A percentile compares a stretch with the other conserved stretches of the same genome.
These are phyloP conservation scores for Petaurus breviceps DNA, from an alignment of 2,113 vertebrate species.

Conservation along the genomic window DNA sequence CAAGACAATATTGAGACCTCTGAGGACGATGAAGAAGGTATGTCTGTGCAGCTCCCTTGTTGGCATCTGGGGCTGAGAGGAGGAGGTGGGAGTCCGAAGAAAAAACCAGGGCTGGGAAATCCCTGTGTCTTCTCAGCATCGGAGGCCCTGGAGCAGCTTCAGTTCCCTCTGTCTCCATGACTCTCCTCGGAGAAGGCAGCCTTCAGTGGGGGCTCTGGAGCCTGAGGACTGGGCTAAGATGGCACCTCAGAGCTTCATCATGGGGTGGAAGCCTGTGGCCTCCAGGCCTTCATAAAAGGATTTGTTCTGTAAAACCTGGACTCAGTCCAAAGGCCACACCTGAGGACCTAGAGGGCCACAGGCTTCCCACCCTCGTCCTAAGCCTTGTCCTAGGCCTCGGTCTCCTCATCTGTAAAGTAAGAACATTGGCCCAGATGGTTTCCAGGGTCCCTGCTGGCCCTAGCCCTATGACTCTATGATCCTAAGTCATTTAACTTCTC, in stretches of 20 bases:
- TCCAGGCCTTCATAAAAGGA: no score
- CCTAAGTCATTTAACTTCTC: background rate
- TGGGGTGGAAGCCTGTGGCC: no score
- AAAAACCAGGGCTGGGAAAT: background rate
- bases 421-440: background rate
- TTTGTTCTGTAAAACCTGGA: no score
- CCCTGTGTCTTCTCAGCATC: no score
- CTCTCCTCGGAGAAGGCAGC: background rate
- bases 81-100: background rate
- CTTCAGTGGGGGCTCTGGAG: no score
- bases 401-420: background rate
- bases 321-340: no score
- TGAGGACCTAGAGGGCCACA: no score
- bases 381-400: background rate
- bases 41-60: background rate
- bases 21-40: background rate
- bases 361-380: background rate
- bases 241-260: background rate
- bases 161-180: no score
- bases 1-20: background rate
- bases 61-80: background rate
- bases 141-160: no score
- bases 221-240: no score
- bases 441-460: background rate
- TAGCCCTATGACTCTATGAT: background rate